phyloP scores from a whole-genome alignment of 2,113 vertebrate species.

The Eira barbara region DNA sequence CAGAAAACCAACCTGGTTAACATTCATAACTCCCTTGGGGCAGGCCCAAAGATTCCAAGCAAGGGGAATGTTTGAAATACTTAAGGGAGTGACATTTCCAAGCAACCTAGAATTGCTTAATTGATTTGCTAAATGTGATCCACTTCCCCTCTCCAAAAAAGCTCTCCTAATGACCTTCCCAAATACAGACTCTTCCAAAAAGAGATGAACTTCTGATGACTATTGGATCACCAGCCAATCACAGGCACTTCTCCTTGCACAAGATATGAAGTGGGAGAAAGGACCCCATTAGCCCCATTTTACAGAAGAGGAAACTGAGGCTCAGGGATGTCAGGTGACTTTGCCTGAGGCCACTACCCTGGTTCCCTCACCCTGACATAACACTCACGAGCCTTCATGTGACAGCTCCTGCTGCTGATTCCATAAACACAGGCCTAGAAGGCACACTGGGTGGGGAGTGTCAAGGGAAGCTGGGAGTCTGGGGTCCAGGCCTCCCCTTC shows the following conservation, averaged over 20 bases:
- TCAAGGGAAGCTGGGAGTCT: not conserved
- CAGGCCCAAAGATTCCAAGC: not conserved
- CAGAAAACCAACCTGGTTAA: not conserved
- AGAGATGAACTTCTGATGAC: not conserved
- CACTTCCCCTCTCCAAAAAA: not conserved
- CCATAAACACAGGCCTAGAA: not conserved
- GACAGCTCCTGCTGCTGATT: not conserved
- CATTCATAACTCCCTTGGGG: not conserved
- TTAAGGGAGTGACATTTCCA: not conserved
- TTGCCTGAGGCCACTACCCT: not conserved
- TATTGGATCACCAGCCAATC: not conserved
- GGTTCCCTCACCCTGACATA: not conserved
- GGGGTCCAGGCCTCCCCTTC: not conserved
- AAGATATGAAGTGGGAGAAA: not conserved
- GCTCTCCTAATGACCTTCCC: not conserved
- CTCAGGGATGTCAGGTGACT: not conserved
- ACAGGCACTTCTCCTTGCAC: not conserved
- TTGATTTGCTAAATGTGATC: not conserved
- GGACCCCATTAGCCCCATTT: not conserved
- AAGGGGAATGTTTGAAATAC: not conserved
- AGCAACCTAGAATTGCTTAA: not conserved
- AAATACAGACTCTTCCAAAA: slow-evolving; percentile 19
- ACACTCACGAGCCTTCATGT: too few species aligned
- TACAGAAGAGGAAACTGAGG: slow-evolving; percentile 13
- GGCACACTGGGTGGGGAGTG: not conserved